Conservation (phyloP, 2,113 vertebrate species). For the Illadopsis cleaveri region DNA sequence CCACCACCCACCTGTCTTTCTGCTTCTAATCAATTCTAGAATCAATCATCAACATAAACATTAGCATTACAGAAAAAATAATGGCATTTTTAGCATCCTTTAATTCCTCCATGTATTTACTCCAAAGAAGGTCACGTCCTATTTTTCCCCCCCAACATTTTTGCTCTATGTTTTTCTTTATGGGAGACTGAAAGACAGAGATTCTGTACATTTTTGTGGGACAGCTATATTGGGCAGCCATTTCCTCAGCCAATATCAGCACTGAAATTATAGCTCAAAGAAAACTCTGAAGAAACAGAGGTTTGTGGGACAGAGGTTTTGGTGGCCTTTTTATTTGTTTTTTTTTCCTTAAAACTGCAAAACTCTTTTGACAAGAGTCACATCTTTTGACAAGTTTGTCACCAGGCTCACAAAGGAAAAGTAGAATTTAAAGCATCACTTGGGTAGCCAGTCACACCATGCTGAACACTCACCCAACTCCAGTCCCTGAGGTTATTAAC, state of each 20-base stretch:
- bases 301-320: neutral
- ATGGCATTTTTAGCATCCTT: neutral
- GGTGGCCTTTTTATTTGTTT: too few relatives aligned
- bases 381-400: neutral
- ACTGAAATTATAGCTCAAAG: neutral
- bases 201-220: slow-evolving; percentile 42
- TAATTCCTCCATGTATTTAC: neutral
- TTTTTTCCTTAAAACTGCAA: neutral
- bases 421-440: neutral
- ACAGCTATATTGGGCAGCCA: neutral
- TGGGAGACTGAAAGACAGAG: neutral
- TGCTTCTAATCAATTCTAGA: neutral
- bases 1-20: neutral
- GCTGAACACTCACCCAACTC: neutral
- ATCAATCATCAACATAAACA: neutral
- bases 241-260: neutral
- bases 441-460: neutral
- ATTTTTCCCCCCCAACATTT: neutral
- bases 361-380: neutral
- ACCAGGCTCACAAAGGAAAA: neutral
- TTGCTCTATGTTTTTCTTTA: neutral
- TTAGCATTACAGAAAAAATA: neutral
- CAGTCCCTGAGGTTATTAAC: neutral
- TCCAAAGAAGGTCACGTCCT: neutral
- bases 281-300: neutral